phyloP scores from a whole-genome alignment of 2,797 vertebrate genomes.

The Tadarida brasiliensis region DNA sequence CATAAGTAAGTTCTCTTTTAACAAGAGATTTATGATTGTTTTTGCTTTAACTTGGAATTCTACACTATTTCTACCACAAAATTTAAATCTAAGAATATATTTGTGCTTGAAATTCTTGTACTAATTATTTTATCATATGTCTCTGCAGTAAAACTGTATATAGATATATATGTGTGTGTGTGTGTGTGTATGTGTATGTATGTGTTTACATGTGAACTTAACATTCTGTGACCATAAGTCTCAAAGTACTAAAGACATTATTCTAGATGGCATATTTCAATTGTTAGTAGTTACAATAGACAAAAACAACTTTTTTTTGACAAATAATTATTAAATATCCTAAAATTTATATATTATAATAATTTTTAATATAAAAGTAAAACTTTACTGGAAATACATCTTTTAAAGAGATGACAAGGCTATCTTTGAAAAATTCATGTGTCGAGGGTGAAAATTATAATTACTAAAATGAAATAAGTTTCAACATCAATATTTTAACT shows the following conservation, averaged over 20 bases:
- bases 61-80: not conserved
- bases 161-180: not conserved
- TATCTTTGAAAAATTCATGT: constrained; percentile 27
- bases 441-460: not conserved
- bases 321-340: not conserved
- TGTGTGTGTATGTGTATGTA: not conserved
- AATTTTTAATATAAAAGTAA: constrained; percentile 28
- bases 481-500: not conserved
- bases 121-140: not conserved
- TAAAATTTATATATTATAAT: not conserved
- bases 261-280: not conserved
- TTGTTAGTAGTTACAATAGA: not conserved
- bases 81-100: not conserved
- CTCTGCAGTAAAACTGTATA: not conserved
- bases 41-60: not conserved
- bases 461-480: constrained; percentile 16
- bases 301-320: not conserved
- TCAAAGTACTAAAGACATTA: not conserved
- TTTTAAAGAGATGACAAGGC: not conserved
- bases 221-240: not conserved
- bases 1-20: not conserved
- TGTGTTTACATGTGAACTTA: constrained; percentile 5
- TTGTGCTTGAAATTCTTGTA: not conserved
- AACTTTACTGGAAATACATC: not conserved
- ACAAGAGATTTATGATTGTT: not conserved